Percentiles rank a stretch among this genome's conserved stretches.
phyloP scores from a whole-genome alignment of 2,888 invertebrate species.

The Mesochorus sp. region DNA sequence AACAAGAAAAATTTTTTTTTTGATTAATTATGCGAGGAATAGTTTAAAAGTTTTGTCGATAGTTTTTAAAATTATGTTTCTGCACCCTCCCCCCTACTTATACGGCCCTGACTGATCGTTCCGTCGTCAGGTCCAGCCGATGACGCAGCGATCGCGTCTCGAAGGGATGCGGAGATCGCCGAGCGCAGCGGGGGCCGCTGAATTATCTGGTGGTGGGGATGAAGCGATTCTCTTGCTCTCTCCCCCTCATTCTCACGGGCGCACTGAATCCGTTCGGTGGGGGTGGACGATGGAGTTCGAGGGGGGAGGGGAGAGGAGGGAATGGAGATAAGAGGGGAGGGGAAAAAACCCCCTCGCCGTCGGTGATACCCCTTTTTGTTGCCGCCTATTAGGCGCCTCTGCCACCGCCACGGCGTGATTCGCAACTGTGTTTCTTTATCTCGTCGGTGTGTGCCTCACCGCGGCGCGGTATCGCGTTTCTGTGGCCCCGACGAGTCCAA shows the following conservation, averaged over 20 bases:
- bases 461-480: slow-evolving; percentile 63
- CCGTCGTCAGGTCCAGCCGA: slow-evolving; percentile 70
- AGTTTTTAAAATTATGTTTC: not conserved
- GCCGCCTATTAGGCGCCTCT: slow-evolving; percentile 81
- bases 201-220: slow-evolving; percentile 52
- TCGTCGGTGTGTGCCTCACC: slow-evolving; percentile 63
- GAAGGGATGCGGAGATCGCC: slow-evolving; percentile 71
- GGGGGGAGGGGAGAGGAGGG: not conserved
- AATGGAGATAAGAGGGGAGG: too few relatives aligned
- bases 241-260: slow-evolving; percentile 59
- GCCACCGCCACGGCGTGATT: slow-evolving; percentile 81
- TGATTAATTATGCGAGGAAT: too few relatives aligned
- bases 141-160: slow-evolving; percentile 63
- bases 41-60: not conserved
- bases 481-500: slow-evolving; percentile 33
- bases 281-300: slow-evolving; percentile 15
- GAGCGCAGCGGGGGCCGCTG: slow-evolving; percentile 59
- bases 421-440: slow-evolving; percentile 81
- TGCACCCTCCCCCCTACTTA: not conserved
- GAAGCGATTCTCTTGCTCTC: slow-evolving; percentile 8
- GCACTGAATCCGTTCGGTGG: slow-evolving; percentile 9
- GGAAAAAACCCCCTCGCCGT: slow-evolving; percentile 37
- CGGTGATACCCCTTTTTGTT: slow-evolving; percentile 75
- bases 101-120: slow-evolving; percentile 73
- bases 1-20: too few relatives aligned